Conservation (phyloP, 2,113 vertebrate species). For the Rhinolophus sinicus region DNA sequence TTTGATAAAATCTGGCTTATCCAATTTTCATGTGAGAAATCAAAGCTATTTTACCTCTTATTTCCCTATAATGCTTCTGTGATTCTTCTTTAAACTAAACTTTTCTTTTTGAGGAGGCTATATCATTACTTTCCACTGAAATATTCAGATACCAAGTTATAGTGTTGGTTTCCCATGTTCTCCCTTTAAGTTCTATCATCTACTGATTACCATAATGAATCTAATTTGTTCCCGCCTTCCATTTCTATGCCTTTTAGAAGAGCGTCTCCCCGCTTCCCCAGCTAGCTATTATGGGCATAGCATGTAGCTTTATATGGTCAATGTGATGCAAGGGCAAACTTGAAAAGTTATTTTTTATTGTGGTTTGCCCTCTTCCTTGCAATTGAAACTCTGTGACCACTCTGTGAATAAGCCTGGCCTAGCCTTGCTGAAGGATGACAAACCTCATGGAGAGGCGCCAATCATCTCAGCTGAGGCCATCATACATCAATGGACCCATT, state of each 20-base stretch:
- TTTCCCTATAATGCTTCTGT: neutral
- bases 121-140: neutral
- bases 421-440: neutral
- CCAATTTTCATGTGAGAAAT: neutral
- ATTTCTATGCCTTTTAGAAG: neutral
- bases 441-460: fast-evolving
- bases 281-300: neutral
- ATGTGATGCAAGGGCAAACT: neutral
- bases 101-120: neutral
- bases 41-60: neutral
- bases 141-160: neutral
- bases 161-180: neutral
- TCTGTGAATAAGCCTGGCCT: neutral
- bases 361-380: neutral
- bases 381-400: neutral
- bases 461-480: neutral
- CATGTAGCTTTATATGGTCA: neutral
- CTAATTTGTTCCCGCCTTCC: neutral
- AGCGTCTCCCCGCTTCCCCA: fast-evolving
- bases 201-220: too few species aligned
- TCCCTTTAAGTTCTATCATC: neutral
- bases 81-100: neutral
- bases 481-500: too few species aligned
- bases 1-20: neutral
- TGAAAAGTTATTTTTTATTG: neutral